Evolutionary conservation across 2,888 invertebrate genomes (phyloP).

Genomic region (Endomychus coccineus): DNA sequence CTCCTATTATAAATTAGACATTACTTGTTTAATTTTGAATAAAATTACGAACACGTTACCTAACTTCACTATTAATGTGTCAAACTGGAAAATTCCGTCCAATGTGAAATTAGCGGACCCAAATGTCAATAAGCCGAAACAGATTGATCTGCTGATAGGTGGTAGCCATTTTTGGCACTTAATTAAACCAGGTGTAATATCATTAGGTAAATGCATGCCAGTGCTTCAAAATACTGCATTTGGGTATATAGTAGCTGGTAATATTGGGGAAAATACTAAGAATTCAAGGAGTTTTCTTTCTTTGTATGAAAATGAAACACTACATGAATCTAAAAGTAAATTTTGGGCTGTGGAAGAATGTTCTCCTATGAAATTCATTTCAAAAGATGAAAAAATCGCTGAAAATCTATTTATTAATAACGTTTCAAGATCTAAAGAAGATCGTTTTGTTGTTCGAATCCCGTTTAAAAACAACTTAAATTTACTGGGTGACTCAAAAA

Average conservation of each 20-base stretch:
- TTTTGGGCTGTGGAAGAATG: slow-evolving; percentile 22
- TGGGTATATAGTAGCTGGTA: slow-evolving; percentile 22
- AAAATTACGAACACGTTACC: too few species aligned
- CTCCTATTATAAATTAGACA: too few species aligned
- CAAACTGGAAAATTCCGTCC: too few species aligned
- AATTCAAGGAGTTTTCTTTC: slow-evolving; percentile 7
- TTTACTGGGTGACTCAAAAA: too few species aligned
- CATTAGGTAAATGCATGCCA: slow-evolving; percentile 8
- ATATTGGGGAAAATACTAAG: not conserved
- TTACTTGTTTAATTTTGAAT: too few species aligned
- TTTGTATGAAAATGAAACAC: slow-evolving; percentile 2
- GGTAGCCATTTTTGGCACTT: slow-evolving; percentile 18
- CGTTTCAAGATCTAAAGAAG: slow-evolving; percentile 9
- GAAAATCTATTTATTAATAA: slow-evolving; percentile 21
- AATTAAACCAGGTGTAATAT: slow-evolving; percentile 11
- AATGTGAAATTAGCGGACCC: slow-evolving; percentile 20
- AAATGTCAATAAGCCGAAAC: slow-evolving; percentile 13
- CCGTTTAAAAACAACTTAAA: slow-evolving; percentile 16
- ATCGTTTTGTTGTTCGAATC: slow-evolving; percentile 19
- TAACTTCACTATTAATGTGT: too few species aligned
- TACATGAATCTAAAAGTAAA: slow-evolving; percentile 11
- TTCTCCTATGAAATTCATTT: slow-evolving; percentile 5
- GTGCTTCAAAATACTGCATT: slow-evolving; percentile 19
- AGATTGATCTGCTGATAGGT: slow-evolving; percentile 20
- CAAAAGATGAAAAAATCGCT: slow-evolving; percentile 16